Evolutionary conservation across 2,113 vertebrate genomes (phyloP), one percentile per base, ranked within the genome.

Genomic region (Epinephelus lanceolatus): DNA sequence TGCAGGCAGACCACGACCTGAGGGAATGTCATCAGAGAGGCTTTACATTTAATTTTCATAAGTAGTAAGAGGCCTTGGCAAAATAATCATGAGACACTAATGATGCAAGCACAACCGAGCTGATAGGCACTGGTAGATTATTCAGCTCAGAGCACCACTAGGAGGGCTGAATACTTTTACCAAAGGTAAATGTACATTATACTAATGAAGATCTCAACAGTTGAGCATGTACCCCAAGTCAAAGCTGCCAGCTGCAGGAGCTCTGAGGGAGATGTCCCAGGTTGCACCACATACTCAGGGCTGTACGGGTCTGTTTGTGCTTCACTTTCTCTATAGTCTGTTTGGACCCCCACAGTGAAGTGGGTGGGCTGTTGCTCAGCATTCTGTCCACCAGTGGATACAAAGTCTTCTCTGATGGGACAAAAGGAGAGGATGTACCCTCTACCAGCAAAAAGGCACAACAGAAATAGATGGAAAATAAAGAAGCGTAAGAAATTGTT

Each of bases 321-420:
- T 88, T 99, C 98, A 8, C 96, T 96, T 82, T 99, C 98, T 63
- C 98, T 96, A 89, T 97, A 99, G 88, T 98, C 97, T 0, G 98
- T 99, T 93, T 99, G 98, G 12, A 97, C 96, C 3, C 90, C 96
- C 72, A 98, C 92, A 0, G 95, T 97, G 63, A 47, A 84, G 85
- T 95, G 95, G 4, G 78, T 81, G 9, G 74, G 71, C 9, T 80
- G 47, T 8, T 47, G 45, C 12, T 78, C 75, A 40, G 19, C 47
- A 40, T 59, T 51, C 0, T 79, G 45, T 18, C 23, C 17, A 33
- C 5, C 23, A 21, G 11, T 18, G 1, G 18, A 55, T 59, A 53
- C 17, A 49, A 81, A 80, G 18, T 90, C 65, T 57, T 76, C 82
- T 65, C 94, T 95, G 75, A 65, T 14, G 53, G 30, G 33, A 86